phyloP scores from a whole-genome alignment of 2,113 vertebrate species.

The Phrynosoma platyrhinos region DNA sequence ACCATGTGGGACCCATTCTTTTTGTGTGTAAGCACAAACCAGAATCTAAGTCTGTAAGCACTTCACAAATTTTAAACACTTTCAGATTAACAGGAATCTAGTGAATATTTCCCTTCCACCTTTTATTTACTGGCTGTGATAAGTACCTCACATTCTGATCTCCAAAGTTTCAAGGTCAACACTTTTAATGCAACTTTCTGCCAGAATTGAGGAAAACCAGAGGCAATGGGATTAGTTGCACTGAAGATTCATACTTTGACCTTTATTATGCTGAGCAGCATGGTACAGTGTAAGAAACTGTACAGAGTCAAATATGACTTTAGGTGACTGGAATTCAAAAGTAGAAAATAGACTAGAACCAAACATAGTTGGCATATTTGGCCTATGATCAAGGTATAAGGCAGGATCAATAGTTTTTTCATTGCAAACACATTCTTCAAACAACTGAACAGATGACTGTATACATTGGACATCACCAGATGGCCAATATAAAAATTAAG shows the following conservation, averaged over 20 bases:
- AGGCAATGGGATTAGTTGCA: background rate
- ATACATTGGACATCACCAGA: too few species aligned
- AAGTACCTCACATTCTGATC: constrained; percentile 8
- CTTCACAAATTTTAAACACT: constrained; percentile 31
- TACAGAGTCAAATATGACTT: background rate
- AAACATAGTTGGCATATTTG: too few species aligned
- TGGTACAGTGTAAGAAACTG: background rate
- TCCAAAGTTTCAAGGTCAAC: background rate
- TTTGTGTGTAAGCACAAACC: constrained; percentile 24
- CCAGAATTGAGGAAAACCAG: background rate
- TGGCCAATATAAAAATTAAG: too few species aligned
- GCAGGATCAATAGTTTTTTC: too few species aligned
- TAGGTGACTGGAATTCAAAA: too few species aligned
- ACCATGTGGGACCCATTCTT: constrained; percentile 25
- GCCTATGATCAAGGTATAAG: too few species aligned
- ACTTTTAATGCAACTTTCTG: background rate
- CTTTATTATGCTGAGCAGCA: background rate
- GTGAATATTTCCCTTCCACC: background rate
- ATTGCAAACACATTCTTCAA: too few species aligned
- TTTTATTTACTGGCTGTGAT: background rate
- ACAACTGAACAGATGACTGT: too few species aligned
- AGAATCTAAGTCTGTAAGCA: constrained; percentile 31
- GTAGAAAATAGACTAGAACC: too few species aligned
- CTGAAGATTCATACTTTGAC: background rate
- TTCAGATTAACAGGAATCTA: constrained; percentile 11